Conservation (phyloP, 2,797 vertebrate genomes). For the Melanotaenia pygmaea region DNA sequence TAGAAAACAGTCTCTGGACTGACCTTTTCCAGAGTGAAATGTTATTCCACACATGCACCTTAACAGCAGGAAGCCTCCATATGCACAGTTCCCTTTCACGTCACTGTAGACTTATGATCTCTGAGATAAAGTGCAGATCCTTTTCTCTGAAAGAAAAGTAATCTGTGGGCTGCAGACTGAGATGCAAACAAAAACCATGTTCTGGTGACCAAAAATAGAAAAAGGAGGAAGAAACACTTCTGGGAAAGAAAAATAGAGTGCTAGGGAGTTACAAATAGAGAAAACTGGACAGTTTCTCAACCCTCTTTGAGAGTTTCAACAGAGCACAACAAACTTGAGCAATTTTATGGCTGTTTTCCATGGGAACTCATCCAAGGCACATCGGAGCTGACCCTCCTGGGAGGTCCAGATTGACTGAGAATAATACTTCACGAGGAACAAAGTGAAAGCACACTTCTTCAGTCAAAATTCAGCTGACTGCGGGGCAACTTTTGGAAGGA, state of each 20-base stretch:
- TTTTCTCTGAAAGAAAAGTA: slow-evolving; percentile 74
- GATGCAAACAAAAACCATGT: slow-evolving; percentile 69
- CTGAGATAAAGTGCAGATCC: slow-evolving; percentile 72
- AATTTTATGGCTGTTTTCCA: slow-evolving; percentile 77
- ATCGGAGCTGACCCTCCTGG: slow-evolving; percentile 69
- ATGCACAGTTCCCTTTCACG: slow-evolving; percentile 63
- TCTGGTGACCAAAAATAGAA: slow-evolving; percentile 72
- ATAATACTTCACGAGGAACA: slow-evolving; percentile 63
- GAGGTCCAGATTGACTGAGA: slow-evolving; percentile 75
- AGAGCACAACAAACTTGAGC: slow-evolving; percentile 76
- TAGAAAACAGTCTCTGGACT: slow-evolving; percentile 55
- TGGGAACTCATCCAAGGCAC: slow-evolving; percentile 75
- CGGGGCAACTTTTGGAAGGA: slow-evolving; percentile 59
- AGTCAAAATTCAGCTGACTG: slow-evolving; percentile 42
- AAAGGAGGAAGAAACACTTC: slow-evolving; percentile 70
- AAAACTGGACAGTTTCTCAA: slow-evolving; percentile 60
- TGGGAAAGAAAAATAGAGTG: slow-evolving; percentile 62
- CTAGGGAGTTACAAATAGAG: slow-evolving; percentile 61
- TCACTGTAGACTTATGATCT: slow-evolving; percentile 73
- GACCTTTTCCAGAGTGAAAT: slow-evolving; percentile 76
- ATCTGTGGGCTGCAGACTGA: slow-evolving; percentile 66
- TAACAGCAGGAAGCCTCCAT: slow-evolving; percentile 75
- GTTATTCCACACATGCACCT: slow-evolving; percentile 68
- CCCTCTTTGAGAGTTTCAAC: slow-evolving; percentile 59
- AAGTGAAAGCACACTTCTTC: slow-evolving; percentile 59